Conservation (phyloP, 2,888 invertebrate species). For the Euphydryas editha region DNA sequence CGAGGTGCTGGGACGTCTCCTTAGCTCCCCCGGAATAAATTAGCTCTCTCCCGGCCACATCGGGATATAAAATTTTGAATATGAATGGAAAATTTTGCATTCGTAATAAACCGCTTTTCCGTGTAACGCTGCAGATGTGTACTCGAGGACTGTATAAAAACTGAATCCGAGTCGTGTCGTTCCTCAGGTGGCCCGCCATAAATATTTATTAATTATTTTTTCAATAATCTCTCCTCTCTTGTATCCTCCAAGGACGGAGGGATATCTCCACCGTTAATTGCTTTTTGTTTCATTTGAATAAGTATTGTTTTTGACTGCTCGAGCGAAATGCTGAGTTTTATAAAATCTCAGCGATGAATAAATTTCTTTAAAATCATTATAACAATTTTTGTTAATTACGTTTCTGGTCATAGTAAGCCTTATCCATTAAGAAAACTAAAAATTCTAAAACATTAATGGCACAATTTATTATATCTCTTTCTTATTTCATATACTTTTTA, state of each 20-base stretch:
- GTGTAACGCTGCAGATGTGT: slow-evolving; percentile 77
- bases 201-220: slow-evolving; percentile 85
- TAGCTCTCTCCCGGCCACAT: slow-evolving; percentile 87
- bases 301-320: slow-evolving; percentile 83
- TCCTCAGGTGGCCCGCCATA: slow-evolving; percentile 82
- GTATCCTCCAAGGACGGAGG: slow-evolving; percentile 78
- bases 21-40: slow-evolving; percentile 87
- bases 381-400: slow-evolving; percentile 15
- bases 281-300: slow-evolving; percentile 84
- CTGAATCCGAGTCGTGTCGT: slow-evolving; percentile 66
- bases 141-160: slow-evolving; percentile 76
- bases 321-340: slow-evolving; percentile 73
- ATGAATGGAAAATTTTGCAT: slow-evolving; percentile 95
- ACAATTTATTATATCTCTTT: background rate
- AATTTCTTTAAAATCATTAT: slow-evolving; percentile 32
- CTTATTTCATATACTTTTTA: too few relatives aligned
- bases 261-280: slow-evolving; percentile 81
- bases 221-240: slow-evolving; percentile 81
- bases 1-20: slow-evolving; percentile 73
- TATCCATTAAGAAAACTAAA: background rate
- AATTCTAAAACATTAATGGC: background rate
- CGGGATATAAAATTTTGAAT: slow-evolving; percentile 95
- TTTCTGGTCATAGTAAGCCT: background rate
- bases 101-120: slow-evolving; percentile 89
- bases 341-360: slow-evolving; percentile 76